These are phyloP conservation scores for Carpatolechia fugitivella DNA, from an alignment of 2,888 invertebrate genomes.

Conservation along the genomic window DNA sequence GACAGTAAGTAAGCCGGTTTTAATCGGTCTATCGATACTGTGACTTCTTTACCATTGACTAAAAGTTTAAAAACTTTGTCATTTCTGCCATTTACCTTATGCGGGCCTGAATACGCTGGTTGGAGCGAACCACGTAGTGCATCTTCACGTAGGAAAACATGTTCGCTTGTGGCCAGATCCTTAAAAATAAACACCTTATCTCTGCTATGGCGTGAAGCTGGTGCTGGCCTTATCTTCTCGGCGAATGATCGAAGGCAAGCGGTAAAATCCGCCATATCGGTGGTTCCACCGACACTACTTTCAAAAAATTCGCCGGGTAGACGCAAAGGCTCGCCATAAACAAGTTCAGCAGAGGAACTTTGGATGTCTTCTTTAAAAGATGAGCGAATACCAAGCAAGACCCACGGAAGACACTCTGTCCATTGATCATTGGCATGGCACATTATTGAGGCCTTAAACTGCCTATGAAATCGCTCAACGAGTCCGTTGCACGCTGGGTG, in stretches of 20 bases:
- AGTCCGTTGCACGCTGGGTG: no score
- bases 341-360: constrained; percentile 22
- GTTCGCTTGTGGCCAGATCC: constrained; percentile 19
- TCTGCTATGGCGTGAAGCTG: constrained; percentile 17
- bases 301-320: constrained; percentile 24
- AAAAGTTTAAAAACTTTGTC: constrained; percentile 17
- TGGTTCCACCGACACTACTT: not conserved
- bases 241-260: constrained; percentile 15
- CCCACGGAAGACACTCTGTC: constrained; percentile 19
- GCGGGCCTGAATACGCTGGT: constrained; percentile 21
- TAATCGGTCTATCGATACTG: constrained; percentile 25
- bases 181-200: constrained; percentile 19
- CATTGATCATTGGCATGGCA: constrained; percentile 25
- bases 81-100: constrained; percentile 16
- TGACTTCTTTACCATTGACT: constrained; percentile 16
- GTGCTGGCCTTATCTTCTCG: constrained; percentile 12
- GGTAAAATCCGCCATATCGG: constrained; percentile 19
- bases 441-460: constrained; percentile 33
- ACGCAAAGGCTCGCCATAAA: constrained; percentile 28
- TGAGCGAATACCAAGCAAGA: constrained; percentile 25
- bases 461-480: constrained; percentile 24
- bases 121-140: constrained; percentile 4
- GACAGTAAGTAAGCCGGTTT: constrained; percentile 27
- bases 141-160: constrained; percentile 27
- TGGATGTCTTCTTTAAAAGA: constrained; percentile 24